Percentiles rank a stretch among this genome's conserved stretches.
These are phyloP conservation scores for Epsilonema sp. DNA, from an alignment of 2,888 invertebrate species.

Conservation along the genomic window DNA sequence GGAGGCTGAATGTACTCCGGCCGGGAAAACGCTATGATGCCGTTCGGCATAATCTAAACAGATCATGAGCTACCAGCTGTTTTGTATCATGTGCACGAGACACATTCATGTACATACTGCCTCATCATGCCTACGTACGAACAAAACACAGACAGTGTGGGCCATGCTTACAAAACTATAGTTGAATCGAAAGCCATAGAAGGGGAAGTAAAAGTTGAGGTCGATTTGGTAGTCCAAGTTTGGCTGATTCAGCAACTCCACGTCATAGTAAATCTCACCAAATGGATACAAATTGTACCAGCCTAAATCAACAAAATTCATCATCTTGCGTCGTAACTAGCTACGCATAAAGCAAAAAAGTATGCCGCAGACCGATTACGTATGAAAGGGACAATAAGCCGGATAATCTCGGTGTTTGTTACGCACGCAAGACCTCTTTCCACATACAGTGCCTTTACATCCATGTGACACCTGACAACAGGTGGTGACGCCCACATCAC, in stretches of 20 bases:
- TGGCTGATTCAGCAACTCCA: neutral
- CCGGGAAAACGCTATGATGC: conserved; percentile 18
- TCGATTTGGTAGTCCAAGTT: conserved; percentile 3
- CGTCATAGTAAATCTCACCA: conserved; percentile 1
- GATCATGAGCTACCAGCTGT: neutral
- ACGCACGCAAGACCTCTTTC: too few relatives aligned
- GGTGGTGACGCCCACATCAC: too few relatives aligned
- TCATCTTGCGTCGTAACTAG: too few relatives aligned
- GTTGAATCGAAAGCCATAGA: conserved; percentile 72
- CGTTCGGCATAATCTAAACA: conserved; percentile 17
- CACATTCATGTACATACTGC: neutral
- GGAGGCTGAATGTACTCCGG: conserved; percentile 18
- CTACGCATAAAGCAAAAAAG: too few relatives aligned
- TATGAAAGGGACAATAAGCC: too few relatives aligned
- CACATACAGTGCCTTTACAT: too few relatives aligned
- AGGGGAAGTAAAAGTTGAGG: conserved; percentile 68
- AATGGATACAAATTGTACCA: conserved; percentile 4
- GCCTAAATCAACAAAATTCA: neutral
- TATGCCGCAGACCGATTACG: too few relatives aligned
- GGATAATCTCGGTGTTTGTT: too few relatives aligned
- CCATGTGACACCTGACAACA: too few relatives aligned
- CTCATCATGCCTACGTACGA: neutral
- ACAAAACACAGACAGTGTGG: too few relatives aligned
- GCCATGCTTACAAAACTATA: conserved; percentile 53
- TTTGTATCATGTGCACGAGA: neutral